Evolutionary conservation across 2,888 invertebrate genomes (phyloP), one percentile per base, ranked within the genome.

Genomic region (Ormyrus nitidulus): DNA sequence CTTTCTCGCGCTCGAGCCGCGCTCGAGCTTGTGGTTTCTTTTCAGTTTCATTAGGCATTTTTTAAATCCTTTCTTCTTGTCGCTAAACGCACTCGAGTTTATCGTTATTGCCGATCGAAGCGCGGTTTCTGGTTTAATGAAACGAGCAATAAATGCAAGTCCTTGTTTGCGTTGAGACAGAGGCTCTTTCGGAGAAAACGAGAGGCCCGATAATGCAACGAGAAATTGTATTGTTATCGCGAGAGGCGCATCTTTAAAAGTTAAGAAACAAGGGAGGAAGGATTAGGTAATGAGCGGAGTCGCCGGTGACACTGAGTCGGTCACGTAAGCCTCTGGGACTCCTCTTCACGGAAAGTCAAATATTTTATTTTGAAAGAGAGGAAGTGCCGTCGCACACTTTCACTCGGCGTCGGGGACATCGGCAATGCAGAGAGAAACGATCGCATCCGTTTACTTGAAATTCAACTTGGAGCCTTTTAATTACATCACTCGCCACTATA

Each of bases 311-410:
- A 82, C 70, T 71, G 62, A 75, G 46, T 62, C 70, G 70, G 62
- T 82, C 82, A 79, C 81, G 73, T 81, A 78, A 80, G 65, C 53
- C 44, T 48, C 49, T 59, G 51, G n/a, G 54, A 70, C 10, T 4
- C 49, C 19, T 75, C 66, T 62, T 19, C 46, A 69, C 81, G 64
- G 68, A 74, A 81, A 82, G 80, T 75, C 80, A 80, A 83, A 83
- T 83, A 81, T 83, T 82, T 76, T 79, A 82, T 84, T 83, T 84
- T 83, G 85, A 86, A 86, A 85, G 85, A 87, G 84, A 87, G 88
- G 87, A 88, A 88, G 86, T 85, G 84, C 85, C 85, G 85, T 85
- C 86, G 86, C 86, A 64, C 66, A 77, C 80, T 80, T 80, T 80
- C 80, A 73, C 80, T 51, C 54, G 53, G 56, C 34, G 65, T 48